Conservation (phyloP, 2,113 vertebrate genomes). For the Microtus montanus region DNA sequence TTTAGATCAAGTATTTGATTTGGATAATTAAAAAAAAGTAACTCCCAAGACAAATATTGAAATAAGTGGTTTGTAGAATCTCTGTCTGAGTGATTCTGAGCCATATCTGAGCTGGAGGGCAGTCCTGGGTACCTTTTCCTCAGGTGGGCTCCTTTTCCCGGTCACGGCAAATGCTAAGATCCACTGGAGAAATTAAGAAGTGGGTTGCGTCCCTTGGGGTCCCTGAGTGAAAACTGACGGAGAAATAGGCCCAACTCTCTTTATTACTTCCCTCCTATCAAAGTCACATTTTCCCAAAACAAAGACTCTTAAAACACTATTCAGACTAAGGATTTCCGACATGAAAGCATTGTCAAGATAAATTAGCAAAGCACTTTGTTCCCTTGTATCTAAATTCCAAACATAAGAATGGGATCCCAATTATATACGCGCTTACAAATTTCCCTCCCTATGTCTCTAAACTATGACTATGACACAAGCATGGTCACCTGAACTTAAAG, state of each 20-base stretch:
- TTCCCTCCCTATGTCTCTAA: not conserved
- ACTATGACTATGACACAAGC: not conserved
- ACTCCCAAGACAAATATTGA: not conserved
- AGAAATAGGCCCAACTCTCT: not conserved
- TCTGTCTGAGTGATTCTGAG: slow-evolving; percentile 30
- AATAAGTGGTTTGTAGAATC: not conserved
- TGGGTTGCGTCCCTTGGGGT: not conserved
- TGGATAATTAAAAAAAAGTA: not conserved
- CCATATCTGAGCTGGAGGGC: not conserved
- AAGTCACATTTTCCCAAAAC: slow-evolving; percentile 30
- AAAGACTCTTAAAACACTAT: not conserved
- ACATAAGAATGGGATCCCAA: not conserved
- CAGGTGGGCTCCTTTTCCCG: not conserved
- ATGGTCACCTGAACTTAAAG: not conserved
- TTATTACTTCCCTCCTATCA: not conserved
- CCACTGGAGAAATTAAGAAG: not conserved
- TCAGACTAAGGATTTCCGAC: not conserved
- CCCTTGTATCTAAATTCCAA: not conserved
- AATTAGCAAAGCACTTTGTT: not conserved
- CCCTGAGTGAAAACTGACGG: not conserved
- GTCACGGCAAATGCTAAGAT: not conserved
- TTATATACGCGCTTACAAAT: not conserved
- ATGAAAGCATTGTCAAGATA: not conserved
- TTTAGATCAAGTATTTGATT: not conserved
- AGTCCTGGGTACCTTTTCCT: not conserved